phyloP scores from a whole-genome alignment of 2,113 vertebrate species.

The Eurystomus gularis region DNA sequence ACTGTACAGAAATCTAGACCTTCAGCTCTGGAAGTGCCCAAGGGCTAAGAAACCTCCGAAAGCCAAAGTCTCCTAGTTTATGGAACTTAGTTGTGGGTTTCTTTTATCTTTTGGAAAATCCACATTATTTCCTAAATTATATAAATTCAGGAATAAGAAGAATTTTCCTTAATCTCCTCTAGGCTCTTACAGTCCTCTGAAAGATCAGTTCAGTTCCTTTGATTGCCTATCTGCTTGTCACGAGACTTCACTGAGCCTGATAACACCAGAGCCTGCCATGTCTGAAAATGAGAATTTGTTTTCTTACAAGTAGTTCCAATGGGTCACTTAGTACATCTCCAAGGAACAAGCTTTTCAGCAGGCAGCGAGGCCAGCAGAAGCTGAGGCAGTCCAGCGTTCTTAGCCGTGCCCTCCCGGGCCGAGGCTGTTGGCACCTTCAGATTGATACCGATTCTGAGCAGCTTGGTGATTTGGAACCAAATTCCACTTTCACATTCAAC shows the following conservation, averaged over 20 bases:
- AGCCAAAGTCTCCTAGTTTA: background rate
- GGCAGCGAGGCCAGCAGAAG: background rate
- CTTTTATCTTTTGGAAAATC: background rate
- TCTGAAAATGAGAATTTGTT: background rate
- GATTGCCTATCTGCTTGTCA: background rate
- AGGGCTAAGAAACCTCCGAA: background rate
- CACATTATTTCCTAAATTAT: background rate
- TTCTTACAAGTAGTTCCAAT: background rate
- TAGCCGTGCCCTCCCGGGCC: background rate
- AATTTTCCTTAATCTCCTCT: background rate
- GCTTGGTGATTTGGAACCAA: background rate
- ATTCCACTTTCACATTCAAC: background rate
- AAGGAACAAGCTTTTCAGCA: background rate
- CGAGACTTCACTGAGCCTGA: background rate
- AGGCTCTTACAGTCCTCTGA: background rate
- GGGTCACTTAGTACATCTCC: background rate
- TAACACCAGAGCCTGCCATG: accelerated
- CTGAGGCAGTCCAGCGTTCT: background rate
- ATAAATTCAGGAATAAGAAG: background rate
- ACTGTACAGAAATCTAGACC: background rate
- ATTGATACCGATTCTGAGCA: background rate
- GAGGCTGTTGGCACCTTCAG: background rate
- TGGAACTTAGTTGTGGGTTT: background rate
- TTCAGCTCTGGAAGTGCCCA: background rate
- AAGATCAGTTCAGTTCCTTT: background rate